Base-by-base conservation (phyloP, 2,888 invertebrate species). In the Ophion ellenae region DNA sequence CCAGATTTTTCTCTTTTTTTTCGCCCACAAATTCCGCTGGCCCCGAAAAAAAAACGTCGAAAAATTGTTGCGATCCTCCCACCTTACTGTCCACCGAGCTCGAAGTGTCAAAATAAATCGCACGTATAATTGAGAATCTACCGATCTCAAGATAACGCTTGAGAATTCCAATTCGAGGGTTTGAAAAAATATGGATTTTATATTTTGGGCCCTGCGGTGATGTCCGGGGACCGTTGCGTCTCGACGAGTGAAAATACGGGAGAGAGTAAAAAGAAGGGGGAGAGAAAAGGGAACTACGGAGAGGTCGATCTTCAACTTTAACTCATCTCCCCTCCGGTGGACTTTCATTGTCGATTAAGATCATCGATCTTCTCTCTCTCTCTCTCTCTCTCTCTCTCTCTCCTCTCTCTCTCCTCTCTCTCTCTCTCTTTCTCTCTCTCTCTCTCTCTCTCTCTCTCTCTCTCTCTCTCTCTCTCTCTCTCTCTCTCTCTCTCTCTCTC, bases 341-440 rank as follows among this genome's bases (percentile, higher is more conserved):
- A 85, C 82, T 85, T 79, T 82, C 66, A 76, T 82, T 85, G 61
- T 61, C 85, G 85, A 85, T 85, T 66, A 85, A 85, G 82, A 85
- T 79, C 79, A 76, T 76, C 79, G 82, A 79, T 64, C 64, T 32
- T n/a, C n/a, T n/a, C n/a, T n/a, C n/a, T n/a, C n/a, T n/a, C n/a
- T n/a, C n/a, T n/a, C n/a, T n/a, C n/a, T n/a, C n/a, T n/a, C n/a
- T n/a, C n/a, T n/a, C n/a, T n/a, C n/a, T n/a, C n/a, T n/a, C n/a
- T n/a, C n/a, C n/a, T n/a, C n/a, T n/a, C n/a, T n/a, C n/a, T n/a
- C n/a, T n/a, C n/a, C n/a, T n/a, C n/a, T n/a, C n/a, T n/a, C n/a
- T n/a, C n/a, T n/a, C n/a, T n/a, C n/a, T n/a, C n/a, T n/a, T n/a
- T n/a, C n/a, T n/a, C n/a, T n/a, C n/a, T 47, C 47, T 14, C 3